Conservation (phyloP, 2,888 invertebrate species). For the Agrochola lota region DNA sequence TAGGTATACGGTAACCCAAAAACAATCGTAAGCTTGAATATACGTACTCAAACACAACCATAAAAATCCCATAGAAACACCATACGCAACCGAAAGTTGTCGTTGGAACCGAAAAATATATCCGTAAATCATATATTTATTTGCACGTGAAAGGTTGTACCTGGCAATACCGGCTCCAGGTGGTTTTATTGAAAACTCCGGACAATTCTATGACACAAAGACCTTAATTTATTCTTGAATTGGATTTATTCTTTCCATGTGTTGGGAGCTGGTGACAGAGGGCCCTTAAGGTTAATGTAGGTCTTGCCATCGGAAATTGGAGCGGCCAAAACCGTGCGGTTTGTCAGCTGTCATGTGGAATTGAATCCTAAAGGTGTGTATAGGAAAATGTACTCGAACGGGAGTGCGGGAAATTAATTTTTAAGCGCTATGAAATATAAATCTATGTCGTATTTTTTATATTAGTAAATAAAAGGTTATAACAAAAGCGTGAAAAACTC, state of each 20-base stretch:
- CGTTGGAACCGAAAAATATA: slow-evolving; percentile 71
- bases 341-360: slow-evolving; percentile 85
- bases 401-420: slow-evolving; percentile 49
- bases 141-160: slow-evolving; percentile 74
- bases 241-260: slow-evolving; percentile 85
- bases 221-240: slow-evolving; percentile 89
- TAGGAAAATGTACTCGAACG: slow-evolving; percentile 66
- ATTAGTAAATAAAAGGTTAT: background rate
- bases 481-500: slow-evolving; percentile 17
- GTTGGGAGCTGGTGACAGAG: slow-evolving; percentile 85
- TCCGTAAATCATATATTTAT: slow-evolving; percentile 79
- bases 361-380: slow-evolving; percentile 81
- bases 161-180: slow-evolving; percentile 72
- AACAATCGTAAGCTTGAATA: slow-evolving; percentile 19
- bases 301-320: slow-evolving; percentile 88
- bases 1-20: background rate
- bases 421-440: slow-evolving; percentile 30
- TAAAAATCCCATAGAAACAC: slow-evolving; percentile 52
- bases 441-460: background rate
- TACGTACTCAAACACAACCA: slow-evolving; percentile 4
- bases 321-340: slow-evolving; percentile 83
- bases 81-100: slow-evolving; percentile 56
- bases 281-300: slow-evolving; percentile 87
- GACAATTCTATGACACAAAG: slow-evolving; percentile 85
- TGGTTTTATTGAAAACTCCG: slow-evolving; percentile 76